phyloP scores from a whole-genome alignment of 2,888 invertebrate genomes.

The Agrilus cyanescens region DNA sequence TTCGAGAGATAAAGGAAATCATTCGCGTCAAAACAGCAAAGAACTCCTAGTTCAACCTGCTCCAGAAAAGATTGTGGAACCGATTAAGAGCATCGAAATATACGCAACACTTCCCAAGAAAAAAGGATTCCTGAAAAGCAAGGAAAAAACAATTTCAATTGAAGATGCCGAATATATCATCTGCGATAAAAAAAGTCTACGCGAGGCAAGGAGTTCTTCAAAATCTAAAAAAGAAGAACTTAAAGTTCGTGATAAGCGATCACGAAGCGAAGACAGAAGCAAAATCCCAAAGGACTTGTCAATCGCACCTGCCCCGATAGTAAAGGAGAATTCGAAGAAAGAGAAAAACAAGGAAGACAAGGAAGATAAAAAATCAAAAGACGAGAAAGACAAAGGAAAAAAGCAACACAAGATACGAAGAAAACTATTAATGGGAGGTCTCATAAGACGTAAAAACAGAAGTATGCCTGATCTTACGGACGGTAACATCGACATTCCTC shows the following conservation, averaged over 20 bases:
- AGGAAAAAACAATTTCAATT: slow-evolving; percentile 47
- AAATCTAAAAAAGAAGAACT: slow-evolving; percentile 57
- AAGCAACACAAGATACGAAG: slow-evolving; percentile 85
- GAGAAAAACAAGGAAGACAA: slow-evolving; percentile 44
- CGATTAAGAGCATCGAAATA: slow-evolving; percentile 67
- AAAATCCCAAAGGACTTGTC: slow-evolving; percentile 62
- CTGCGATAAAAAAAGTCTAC: slow-evolving; percentile 53
- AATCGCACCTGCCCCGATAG: slow-evolving; percentile 42
- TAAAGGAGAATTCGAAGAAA: slow-evolving; percentile 40
- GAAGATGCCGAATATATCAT: slow-evolving; percentile 60
- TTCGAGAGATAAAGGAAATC: slow-evolving; percentile 53
- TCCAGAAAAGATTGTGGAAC: slow-evolving; percentile 27
- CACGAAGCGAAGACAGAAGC: slow-evolving; percentile 76
- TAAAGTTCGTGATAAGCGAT: slow-evolving; percentile 62
- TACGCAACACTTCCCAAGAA: slow-evolving; percentile 86
- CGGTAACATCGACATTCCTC: slow-evolving; percentile 40
- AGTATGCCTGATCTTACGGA: slow-evolving; percentile 88
- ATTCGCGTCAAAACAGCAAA: slow-evolving; percentile 51
- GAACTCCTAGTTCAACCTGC: slow-evolving; percentile 36
- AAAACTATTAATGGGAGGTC: slow-evolving; percentile 78
- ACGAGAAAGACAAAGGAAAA: slow-evolving; percentile 59
- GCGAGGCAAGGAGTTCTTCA: slow-evolving; percentile 56
- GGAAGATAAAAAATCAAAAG: slow-evolving; percentile 45
- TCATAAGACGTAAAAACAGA: slow-evolving; percentile 77
- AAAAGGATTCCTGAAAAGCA: slow-evolving; percentile 56